Conservation (phyloP, 1,140 invertebrate species). For the Bombus pyrosoma region DNA sequence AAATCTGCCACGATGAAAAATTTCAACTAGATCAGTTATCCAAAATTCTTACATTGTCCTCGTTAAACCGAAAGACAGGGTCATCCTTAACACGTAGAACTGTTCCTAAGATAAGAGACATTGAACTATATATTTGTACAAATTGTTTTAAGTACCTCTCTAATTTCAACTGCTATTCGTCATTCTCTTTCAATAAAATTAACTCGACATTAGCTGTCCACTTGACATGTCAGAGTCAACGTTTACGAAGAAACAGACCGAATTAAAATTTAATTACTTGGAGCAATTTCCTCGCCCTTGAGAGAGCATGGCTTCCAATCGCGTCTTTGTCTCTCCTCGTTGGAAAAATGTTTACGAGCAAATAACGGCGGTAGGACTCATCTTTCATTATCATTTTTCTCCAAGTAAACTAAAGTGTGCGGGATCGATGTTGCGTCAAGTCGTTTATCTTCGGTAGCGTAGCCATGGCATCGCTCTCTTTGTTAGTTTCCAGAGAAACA, state of each 20-base stretch:
- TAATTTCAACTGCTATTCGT: background rate
- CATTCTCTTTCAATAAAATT: background rate
- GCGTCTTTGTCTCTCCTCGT: background rate
- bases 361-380: conserved; percentile 18
- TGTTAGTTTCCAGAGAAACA: conserved; percentile 8
- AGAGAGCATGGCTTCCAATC: background rate
- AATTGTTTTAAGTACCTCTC: background rate
- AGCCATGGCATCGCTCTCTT: background rate
- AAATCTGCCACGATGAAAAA: no score
- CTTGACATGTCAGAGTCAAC: background rate
- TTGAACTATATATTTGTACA: background rate
- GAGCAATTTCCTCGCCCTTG: conserved; percentile 16
- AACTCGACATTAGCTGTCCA: no score
- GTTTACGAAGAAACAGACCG: background rate
- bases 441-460: conserved; percentile 55
- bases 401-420: conserved; percentile 33
- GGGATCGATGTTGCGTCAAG: conserved; percentile 42
- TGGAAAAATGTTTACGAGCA: conserved; percentile 43
- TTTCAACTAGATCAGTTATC: background rate
- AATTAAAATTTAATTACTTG: conserved; percentile 41
- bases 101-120: background rate
- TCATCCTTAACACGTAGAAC: background rate
- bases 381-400: conserved; percentile 57
- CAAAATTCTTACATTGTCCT: background rate
- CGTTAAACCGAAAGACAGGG: background rate